These are phyloP conservation scores for Gambelia wislizenii DNA, from an alignment of 2,797 vertebrate species.

Conservation along the genomic window DNA sequence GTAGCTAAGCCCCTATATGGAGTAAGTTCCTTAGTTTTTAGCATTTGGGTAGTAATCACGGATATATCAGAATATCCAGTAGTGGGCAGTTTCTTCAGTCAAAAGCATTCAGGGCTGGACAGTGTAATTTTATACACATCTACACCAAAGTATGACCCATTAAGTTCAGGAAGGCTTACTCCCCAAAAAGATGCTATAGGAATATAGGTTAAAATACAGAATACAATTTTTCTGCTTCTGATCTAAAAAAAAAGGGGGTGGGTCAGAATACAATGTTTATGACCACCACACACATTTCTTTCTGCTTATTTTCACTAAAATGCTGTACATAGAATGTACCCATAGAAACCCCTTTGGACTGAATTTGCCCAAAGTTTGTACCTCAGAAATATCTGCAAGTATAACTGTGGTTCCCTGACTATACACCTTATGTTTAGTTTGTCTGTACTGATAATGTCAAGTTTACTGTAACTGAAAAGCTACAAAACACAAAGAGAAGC, in stretches of 20 bases:
- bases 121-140: background rate
- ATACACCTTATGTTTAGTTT: background rate
- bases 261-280: no score
- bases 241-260: no score
- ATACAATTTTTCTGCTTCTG: background rate
- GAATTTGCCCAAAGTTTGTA: background rate
- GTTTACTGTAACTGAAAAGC: slow-evolving; percentile 3
- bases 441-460: background rate
- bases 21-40: background rate
- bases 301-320: no score
- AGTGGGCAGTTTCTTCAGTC: background rate
- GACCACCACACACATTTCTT: no score
- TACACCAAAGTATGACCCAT: background rate
- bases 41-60: background rate
- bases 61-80: background rate
- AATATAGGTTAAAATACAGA: background rate
- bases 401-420: background rate
- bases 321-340: no score
- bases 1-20: no score
- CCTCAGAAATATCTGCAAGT: background rate
- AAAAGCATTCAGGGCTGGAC: background rate
- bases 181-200: background rate
- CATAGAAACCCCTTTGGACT: no score
- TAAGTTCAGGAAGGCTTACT: background rate
- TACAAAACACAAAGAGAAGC: background rate